Evolutionary conservation across 2,888 invertebrate genomes (phyloP).

Genomic region (Plebejus anna): DNA sequence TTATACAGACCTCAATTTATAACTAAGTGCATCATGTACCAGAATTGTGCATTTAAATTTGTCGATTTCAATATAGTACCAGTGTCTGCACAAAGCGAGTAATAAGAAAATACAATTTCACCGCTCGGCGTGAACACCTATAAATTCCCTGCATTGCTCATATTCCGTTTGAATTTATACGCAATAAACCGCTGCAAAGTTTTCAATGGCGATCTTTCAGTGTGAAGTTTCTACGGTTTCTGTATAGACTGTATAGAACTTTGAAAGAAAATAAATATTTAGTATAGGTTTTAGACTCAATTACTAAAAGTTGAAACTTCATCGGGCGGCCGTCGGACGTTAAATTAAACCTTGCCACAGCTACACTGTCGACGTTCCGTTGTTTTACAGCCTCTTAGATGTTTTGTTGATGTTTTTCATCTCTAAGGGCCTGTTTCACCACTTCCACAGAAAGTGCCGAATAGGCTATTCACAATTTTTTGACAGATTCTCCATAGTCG

Average conservation of each 20-base stretch:
- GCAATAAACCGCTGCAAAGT: not conserved
- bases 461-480: too few species aligned
- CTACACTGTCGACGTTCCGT: not conserved
- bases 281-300: not conserved
- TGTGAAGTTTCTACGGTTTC: not conserved
- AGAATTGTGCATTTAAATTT: not conserved
- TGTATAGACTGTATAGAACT: not conserved
- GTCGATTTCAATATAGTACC: not conserved
- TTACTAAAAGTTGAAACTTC: not conserved
- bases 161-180: not conserved
- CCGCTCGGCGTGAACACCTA: slow-evolving; percentile 17
- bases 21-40: not conserved
- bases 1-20: not conserved
- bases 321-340: not conserved
- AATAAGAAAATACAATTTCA: not conserved
- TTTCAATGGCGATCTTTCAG: not conserved
- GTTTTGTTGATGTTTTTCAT: too few species aligned
- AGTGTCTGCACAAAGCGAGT: slow-evolving; percentile 2
- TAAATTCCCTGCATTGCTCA: slow-evolving; percentile 16
- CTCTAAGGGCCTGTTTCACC: too few species aligned
- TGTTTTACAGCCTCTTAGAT: too few species aligned
- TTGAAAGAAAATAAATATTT: not conserved
- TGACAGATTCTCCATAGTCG: too few species aligned
- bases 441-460: too few species aligned
- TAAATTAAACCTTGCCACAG: not conserved